These are phyloP conservation scores for Aricia artaxerxes DNA, from an alignment of 2,888 invertebrate genomes.

Conservation along the genomic window DNA sequence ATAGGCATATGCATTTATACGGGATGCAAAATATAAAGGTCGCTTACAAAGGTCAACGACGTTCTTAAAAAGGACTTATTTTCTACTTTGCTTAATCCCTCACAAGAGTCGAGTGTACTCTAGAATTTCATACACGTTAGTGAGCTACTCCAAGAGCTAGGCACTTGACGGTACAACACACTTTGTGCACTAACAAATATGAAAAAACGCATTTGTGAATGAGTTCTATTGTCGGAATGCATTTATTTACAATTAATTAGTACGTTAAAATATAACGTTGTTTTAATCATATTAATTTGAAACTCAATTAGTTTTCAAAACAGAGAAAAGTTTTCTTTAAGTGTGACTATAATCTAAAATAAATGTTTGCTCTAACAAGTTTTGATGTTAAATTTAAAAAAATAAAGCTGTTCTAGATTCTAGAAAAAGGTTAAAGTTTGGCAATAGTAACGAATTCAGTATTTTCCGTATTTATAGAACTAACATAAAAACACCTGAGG, in stretches of 20 bases:
- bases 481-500: conserved; percentile 4
- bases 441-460: not conserved
- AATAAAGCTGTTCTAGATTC: not conserved
- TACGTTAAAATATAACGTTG: not conserved
- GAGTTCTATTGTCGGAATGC: not conserved
- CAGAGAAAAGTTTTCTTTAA: not conserved
- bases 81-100: conserved; percentile 17
- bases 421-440: not conserved
- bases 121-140: not conserved
- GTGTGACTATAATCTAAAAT: not conserved
- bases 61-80: conserved; percentile 26
- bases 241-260: not conserved
- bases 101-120: conserved; percentile 12
- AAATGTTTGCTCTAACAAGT: not conserved
- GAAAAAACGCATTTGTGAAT: not conserved
- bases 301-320: not conserved
- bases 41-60: conserved; percentile 17
- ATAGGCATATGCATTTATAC: conserved; percentile 17
- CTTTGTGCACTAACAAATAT: conserved; percentile 10
- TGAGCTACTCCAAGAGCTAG: conserved; percentile 6
- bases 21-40: conserved; percentile 23
- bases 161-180: conserved; percentile 17
- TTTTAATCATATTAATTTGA: not conserved
- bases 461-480: not conserved
- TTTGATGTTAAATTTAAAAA: not conserved